Percentiles rank a stretch among this genome's conserved stretches.
phyloP scores from a whole-genome alignment of 1,140 invertebrate species.

The Brachionus sp. region DNA sequence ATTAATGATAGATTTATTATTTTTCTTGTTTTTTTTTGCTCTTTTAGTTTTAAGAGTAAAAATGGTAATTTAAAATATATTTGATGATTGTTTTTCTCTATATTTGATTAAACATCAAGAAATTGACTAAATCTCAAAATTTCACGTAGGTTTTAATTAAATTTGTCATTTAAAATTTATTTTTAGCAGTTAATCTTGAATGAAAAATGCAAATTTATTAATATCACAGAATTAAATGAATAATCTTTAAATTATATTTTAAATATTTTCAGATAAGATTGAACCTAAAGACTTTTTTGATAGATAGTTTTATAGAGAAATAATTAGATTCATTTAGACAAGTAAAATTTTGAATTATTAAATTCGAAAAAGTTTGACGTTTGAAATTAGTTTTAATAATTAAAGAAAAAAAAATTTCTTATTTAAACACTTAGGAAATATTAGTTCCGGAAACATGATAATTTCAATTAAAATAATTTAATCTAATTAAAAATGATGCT shows the following conservation, averaged over 20 bases:
- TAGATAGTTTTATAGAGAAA: not conserved
- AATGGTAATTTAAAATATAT: not conserved
- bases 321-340: not conserved
- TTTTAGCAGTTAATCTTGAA: not conserved
- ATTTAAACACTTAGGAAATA: too few species aligned
- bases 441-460: not conserved
- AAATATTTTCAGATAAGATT: too few species aligned
- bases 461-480: not conserved
- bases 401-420: not conserved
- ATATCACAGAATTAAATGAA: too few species aligned
- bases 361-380: not conserved
- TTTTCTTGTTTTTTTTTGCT: not conserved
- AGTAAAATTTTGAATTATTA: not conserved
- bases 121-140: not conserved
- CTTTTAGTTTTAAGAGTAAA: not conserved
- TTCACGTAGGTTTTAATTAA: not conserved
- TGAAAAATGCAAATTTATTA: too few species aligned
- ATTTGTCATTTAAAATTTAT: not conserved
- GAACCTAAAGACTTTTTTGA: not conserved
- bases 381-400: not conserved
- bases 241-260: too few species aligned
- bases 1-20: not conserved
- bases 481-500: not conserved
- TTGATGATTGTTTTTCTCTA: not conserved
- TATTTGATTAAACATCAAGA: not conserved